Evolutionary conservation across 2,113 vertebrate genomes (phyloP), one percentile per base, ranked within the genome.

Genomic region (Alaudala cheleensis): DNA sequence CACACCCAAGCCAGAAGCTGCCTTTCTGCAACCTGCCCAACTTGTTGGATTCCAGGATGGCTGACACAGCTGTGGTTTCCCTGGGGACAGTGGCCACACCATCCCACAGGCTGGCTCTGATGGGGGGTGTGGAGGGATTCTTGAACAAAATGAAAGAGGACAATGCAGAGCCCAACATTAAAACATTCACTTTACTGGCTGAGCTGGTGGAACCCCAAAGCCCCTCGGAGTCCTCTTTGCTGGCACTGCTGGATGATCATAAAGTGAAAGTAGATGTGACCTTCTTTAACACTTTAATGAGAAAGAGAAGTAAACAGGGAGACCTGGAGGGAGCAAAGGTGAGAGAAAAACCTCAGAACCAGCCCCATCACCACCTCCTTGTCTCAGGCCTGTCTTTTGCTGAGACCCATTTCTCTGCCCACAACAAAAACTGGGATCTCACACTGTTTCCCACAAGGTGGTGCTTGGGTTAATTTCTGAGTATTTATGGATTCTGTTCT

Each of bases 261-360:
- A 88, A 94, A 11, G 86, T 99, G 47, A 98, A 98, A 92, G 98
- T 98, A 1, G 99, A 99, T 5, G 87, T 98, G 22, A 97, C 97
- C 0, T 99, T 99, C 94, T 99, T 99, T 83, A 99, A 99, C 86
- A 98, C 98, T 1, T 97, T 98, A 92, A 97, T 99, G 66, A 98
- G 98, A 83, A 98, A 98, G 92, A 97, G 97, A 49, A 98, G 98
- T 65, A 99, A 97, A 96, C 86, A 65, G 19, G 97, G 98, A 40
- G 97, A 99, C 84, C 93, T 98, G 58, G 96, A 98, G 29, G 98
- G 97, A 24, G 99, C 99, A 6, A 98, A 99, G 99, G 99, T 99
- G 86, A 96, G 95, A 23, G 34, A 42, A 74, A 78, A 44, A 31
- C 14, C 24, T 34, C 45, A n/a, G 50, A 58, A 70, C 17, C 9